Percentiles rank a stretch among this genome's conserved stretches.
phyloP scores from a whole-genome alignment of 2,888 invertebrate genomes.

The Drosophila infuscata region DNA sequence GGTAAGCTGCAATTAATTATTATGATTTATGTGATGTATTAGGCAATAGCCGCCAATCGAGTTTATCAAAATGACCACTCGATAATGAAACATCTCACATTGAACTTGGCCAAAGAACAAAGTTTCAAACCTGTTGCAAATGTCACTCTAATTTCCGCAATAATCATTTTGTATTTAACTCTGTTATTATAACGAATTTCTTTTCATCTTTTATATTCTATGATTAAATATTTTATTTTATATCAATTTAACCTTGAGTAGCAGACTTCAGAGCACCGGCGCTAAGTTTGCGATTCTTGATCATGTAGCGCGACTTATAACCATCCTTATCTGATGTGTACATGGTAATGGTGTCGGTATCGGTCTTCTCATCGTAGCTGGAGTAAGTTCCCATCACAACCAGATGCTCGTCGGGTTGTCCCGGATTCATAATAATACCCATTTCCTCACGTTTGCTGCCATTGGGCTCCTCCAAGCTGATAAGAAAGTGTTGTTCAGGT shows the following conservation, averaged over 20 bases:
- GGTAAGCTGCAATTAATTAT: not conserved
- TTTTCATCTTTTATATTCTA: slow-evolving; percentile 13
- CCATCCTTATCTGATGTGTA: slow-evolving; percentile 85
- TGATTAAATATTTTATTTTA: slow-evolving; percentile 9
- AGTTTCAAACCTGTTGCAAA: slow-evolving; percentile 60
- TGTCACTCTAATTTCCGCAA: slow-evolving; percentile 14
- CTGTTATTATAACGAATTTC: slow-evolving; percentile 18
- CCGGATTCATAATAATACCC: slow-evolving; percentile 83
- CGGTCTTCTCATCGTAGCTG: slow-evolving; percentile 80
- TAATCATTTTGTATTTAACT: slow-evolving; percentile 26
- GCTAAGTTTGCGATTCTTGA: slow-evolving; percentile 82
- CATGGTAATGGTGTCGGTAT: slow-evolving; percentile 82
- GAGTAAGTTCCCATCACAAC: slow-evolving; percentile 83
- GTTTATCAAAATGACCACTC: slow-evolving; percentile 52
- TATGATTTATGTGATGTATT: slow-evolving; percentile 22
- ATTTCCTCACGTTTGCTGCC: slow-evolving; percentile 83
- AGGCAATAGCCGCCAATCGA: slow-evolving; percentile 60
- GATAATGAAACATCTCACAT: slow-evolving; percentile 54
- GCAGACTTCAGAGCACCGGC: slow-evolving; percentile 74
- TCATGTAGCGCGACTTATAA: slow-evolving; percentile 80
- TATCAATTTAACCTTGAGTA: slow-evolving; percentile 67
- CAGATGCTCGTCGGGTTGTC: slow-evolving; percentile 81
- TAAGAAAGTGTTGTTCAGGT: not conserved
- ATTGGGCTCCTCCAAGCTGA: slow-evolving; percentile 81
- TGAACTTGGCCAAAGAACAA: slow-evolving; percentile 59